These are phyloP conservation scores for Sinocyclocheilus maitianheensis DNA, from an alignment of 2,113 vertebrate genomes.

Conservation along the genomic window DNA sequence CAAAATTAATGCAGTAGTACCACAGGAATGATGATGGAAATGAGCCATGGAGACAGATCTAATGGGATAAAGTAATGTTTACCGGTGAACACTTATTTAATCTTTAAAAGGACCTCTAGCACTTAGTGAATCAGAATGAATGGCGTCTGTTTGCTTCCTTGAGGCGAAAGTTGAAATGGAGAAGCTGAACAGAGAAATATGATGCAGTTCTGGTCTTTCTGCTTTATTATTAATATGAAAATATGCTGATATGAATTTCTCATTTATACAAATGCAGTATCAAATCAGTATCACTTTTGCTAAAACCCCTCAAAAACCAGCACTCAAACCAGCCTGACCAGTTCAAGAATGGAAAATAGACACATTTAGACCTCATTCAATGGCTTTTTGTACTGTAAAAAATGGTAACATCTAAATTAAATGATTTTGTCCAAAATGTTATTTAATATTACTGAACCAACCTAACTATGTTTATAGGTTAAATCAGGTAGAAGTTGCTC, in stretches of 20 bases:
- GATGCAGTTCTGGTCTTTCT: neutral
- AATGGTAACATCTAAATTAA: neutral
- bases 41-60: conserved; percentile 50
- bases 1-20: conserved; percentile 57
- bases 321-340: neutral
- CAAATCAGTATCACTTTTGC: neutral
- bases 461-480: neutral
- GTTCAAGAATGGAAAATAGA: neutral
- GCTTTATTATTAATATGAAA: conserved; percentile 2
- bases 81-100: conserved; percentile 45
- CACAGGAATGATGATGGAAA: conserved; percentile 53
- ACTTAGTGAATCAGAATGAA: neutral
- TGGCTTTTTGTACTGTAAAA: neutral
- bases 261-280: neutral
- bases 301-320: neutral
- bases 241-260: neutral
- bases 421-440: neutral
- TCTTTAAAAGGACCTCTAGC: conserved; percentile 31
- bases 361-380: neutral
- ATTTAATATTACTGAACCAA: neutral
- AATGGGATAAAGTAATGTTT: conserved; percentile 57
- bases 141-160: neutral
- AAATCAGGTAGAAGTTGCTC: neutral
- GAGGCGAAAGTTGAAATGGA: neutral
- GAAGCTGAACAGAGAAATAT: neutral